Base-by-base conservation (phyloP, 1,140 invertebrate genomes). In the Theocolax elegans region DNA sequence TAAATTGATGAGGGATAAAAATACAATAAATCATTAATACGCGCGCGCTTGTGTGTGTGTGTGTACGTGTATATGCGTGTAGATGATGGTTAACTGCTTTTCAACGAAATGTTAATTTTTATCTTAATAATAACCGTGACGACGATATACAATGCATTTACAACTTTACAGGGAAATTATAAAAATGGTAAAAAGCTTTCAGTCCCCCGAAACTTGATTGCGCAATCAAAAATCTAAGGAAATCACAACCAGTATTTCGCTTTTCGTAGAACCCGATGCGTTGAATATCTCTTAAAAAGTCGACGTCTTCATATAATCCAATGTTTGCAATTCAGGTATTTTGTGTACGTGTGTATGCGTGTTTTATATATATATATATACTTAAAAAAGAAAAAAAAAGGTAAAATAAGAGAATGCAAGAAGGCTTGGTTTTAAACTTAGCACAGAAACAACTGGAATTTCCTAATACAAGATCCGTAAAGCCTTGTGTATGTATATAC, bases 191-290 rank as follows among this genome's bases (percentile, higher is more conserved):
- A 35, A 59, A 59, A 23, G 38, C 31, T 42, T n/a, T n/a, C 7
- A 38, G 23, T 17, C 12, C 13, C 29, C 2, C 48, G 23, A 54
- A 31, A 56, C 9, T 58, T 56, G 13, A 60, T 67, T 67, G 13
- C 42, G 44, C 29, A 67, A 67, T 67, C 40, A 29, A 67, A n/a
- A 60, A 51, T 62, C 35, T 60, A 62, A 42, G 63, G 44, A 62
- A 62, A 29, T n/a, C 25, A 31, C 40, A n/a, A 21, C 46, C 19
- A 10, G 15, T 3, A 21, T 53, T 66, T 38, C 48, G 31, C 54
- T 44, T 59, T 67, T 67, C 65, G 42, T 13, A 59, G 53, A 67
- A 67, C n/a, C n/a, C n/a, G n/a, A 27, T 56, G 40, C 40, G 27
- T 67, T 25, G 29, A 19, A 53, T 27, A 44, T 67, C 19, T 23